A percentile compares a stretch with the other conserved stretches of the same genome.
These are phyloP conservation scores for Arctopsyche grandis DNA, from an alignment of 1,140 invertebrate genomes.

Conservation along the genomic window DNA sequence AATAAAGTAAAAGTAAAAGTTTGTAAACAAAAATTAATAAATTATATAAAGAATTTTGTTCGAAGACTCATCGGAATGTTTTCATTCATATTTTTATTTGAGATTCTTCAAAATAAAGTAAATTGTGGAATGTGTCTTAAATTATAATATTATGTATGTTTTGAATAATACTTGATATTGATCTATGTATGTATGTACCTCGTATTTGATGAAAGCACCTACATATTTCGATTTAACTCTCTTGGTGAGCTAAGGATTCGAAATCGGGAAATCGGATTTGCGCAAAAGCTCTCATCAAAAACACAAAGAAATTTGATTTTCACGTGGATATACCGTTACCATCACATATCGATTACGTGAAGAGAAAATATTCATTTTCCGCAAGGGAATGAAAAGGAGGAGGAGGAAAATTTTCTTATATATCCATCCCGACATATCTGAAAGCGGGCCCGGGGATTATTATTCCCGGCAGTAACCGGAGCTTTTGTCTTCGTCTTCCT, in stretches of 20 bases:
- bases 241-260: background rate
- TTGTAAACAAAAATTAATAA: too few species aligned
- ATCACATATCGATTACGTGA: slow-evolving; percentile 35
- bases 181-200: too few species aligned
- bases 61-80: too few species aligned
- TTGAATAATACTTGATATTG: too few species aligned
- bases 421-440: slow-evolving; percentile 35
- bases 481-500: slow-evolving; percentile 44
- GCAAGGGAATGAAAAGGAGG: slow-evolving; percentile 13
- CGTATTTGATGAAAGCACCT: too few species aligned
- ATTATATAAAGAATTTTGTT: too few species aligned
- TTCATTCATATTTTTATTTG: too few species aligned
- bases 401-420: slow-evolving; percentile 28
- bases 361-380: slow-evolving; percentile 33
- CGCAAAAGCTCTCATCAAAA: slow-evolving; percentile 27
- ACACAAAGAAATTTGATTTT: slow-evolving; percentile 40
- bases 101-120: too few species aligned
- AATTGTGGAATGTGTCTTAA: too few species aligned
- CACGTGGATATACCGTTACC: slow-evolving; percentile 34
- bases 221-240: too few species aligned
- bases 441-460: slow-evolving; percentile 32
- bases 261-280: slow-evolving; percentile 16
- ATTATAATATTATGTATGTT: too few species aligned
- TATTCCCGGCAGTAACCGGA: slow-evolving; percentile 43
- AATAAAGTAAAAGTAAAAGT: too few species aligned